phyloP scores from a whole-genome alignment of 2,797 vertebrate genomes.

The Bovichtus diacanthus region DNA sequence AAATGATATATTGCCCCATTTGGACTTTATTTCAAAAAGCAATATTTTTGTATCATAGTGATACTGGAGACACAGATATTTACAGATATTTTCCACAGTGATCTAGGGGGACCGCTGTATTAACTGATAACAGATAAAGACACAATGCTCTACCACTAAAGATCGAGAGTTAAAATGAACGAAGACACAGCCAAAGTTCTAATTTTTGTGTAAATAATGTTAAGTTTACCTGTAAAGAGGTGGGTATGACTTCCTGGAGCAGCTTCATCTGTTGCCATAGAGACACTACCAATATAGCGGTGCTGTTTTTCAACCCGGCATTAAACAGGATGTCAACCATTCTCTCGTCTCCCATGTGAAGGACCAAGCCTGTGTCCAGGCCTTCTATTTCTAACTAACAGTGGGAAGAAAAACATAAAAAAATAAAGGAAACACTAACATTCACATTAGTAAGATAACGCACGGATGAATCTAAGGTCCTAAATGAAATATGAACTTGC shows the following conservation, averaged over 20 bases:
- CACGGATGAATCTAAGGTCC: background rate
- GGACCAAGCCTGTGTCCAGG: slow-evolving; percentile 67
- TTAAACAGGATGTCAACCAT: slow-evolving; percentile 63
- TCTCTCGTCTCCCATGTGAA: slow-evolving; percentile 70
- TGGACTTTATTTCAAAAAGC: background rate
- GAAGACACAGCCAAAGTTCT: background rate
- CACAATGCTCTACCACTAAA: background rate
- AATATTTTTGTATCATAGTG: background rate
- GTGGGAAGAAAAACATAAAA: slow-evolving; percentile 2
- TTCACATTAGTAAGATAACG: background rate
- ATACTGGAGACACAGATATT: background rate
- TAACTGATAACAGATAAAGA: background rate
- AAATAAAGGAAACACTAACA: slow-evolving; percentile 4
- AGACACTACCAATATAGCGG: slow-evolving; percentile 62
- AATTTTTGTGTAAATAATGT: background rate
- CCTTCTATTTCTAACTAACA: slow-evolving; percentile 70
- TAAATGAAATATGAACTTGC: background rate
- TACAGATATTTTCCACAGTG: background rate
- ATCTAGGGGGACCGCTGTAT: background rate
- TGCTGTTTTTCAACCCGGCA: slow-evolving; percentile 61
- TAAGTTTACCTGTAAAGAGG: slow-evolving; percentile 77
- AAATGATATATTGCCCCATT: too few species aligned
- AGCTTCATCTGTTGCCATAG: slow-evolving; percentile 80
- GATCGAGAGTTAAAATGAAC: background rate
- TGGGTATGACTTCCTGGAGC: slow-evolving; percentile 79